A percentile compares a stretch with the other conserved stretches of the same genome.
These are phyloP conservation scores for Axis porcinus DNA, from an alignment of 2,113 vertebrate species.

Conservation along the genomic window DNA sequence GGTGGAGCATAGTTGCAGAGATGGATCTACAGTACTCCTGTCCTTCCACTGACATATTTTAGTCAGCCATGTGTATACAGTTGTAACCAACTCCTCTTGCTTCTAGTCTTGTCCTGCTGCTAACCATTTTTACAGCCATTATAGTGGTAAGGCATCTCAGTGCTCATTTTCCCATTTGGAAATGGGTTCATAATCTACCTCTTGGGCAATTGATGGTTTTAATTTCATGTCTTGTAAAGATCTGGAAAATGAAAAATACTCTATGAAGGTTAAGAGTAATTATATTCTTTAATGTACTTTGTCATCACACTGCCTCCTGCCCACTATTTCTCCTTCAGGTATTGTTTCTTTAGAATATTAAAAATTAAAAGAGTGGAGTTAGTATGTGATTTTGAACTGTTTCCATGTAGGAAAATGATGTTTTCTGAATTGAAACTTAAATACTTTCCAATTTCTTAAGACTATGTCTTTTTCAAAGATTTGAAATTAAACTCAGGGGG, in stretches of 20 bases:
- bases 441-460: slow-evolving; percentile 21
- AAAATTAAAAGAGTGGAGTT: not conserved
- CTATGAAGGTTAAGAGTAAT: not conserved
- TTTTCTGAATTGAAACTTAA: slow-evolving; percentile 36
- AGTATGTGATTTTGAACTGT: not conserved
- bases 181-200: slow-evolving; percentile 49
- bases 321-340: not conserved
- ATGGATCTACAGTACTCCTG: not conserved
- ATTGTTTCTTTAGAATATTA: slow-evolving; percentile 34
- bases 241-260: not conserved
- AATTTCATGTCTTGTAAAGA: not conserved
- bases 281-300: not conserved
- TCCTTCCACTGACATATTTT: not conserved
- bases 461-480: slow-evolving; percentile 39
- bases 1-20: not conserved
- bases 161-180: slow-evolving; percentile 23
- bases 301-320: not conserved
- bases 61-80: not conserved
- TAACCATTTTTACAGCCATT: not conserved
- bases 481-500: slow-evolving; percentile 16
- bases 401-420: not conserved
- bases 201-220: slow-evolving; percentile 2
- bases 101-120: not conserved
- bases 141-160: not conserved
- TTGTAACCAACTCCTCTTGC: not conserved